Evolutionary conservation across 2,888 invertebrate species (phyloP), one percentile per base, ranked within the genome.

Genomic region (Chironomus tentans): DNA sequence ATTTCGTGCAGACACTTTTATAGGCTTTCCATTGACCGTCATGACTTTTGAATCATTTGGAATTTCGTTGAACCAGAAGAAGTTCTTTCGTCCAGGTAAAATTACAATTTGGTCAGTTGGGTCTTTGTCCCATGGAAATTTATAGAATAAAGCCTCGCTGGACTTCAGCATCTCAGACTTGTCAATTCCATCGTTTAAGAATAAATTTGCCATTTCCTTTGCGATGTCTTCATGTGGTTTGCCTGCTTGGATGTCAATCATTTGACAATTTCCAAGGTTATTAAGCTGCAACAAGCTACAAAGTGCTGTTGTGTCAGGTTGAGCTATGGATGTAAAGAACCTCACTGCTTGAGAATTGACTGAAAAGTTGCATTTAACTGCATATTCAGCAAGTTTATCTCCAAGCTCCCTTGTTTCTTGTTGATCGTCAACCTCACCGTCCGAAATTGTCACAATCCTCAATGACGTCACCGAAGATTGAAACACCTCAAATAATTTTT

Each of bases 1-100:
- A 10, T 1, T 1, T 38, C 10, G 10, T 15, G 15, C 18, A n/a
- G 18, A 6, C 7, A 70, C 15, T 21, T 70, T 70, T 1, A 70
- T 18, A n/a, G n/a, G 2, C 7, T 56, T 7, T 3, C 56, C 56
- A 15, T 38, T 4, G 0, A 47, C 18, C 12, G 6, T 28, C 0
- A 21, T 7, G 7, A 47, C 21, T 47, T 47, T 7, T 2, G 6
- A 4, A 5, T 21, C 15, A 12, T 47, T 18, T n/a, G 70, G 70
- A 70, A 70, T 21, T 70, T 21, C 22, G 7, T 70, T 48, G 7
- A 70, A 0, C 70, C 70, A 70, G n/a, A 70, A 70, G 13, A 50
- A 47, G 10, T 70, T 70, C 5, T 70, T 46, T 4, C 21, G 4
- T 15, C 7, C 21, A 5, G 70, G 21, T 22, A 22, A 5, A 10